Evolutionary conservation across 2,888 invertebrate species (phyloP), one percentile per base, ranked within the genome.

Genomic region (Dastarcus helophoroides): DNA sequence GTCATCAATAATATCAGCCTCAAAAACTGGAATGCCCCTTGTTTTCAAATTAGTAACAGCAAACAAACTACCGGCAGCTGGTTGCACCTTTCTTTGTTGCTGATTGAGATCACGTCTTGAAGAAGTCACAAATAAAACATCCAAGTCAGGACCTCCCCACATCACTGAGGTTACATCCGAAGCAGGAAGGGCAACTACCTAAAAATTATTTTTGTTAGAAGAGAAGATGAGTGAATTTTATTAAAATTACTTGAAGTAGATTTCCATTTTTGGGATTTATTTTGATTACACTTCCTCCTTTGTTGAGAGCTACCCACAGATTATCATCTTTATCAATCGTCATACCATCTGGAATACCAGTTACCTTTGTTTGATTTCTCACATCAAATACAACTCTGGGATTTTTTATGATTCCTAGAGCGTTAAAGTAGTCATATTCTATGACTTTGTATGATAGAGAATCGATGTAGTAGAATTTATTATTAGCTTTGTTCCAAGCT

Each of bases 391-490:
- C 47, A 3, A 53, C 43, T 16, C 39, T 40, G 12, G 43, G 46
- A 33, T 53, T 53, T 3, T 46, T 46, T 16, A 78, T 69, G n/a
- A 43, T 51, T 9, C 72, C 76, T 9, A 58, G 63, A 2, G 60
- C 59, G 0, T 71, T 48, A 41, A 83, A 68, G 46, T 69, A 86
- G 50, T 84, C 76, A 47, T 77, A 85, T 5, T 72, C 76, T 31
- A 69, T 74, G 2, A 86, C 65, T 42, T 73, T 69, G 16, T 64
- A 56, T 0, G 78, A 76, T 0, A 72, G 67, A 1, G 81, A 73
- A 58, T 88, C 86, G 17, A 83, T 81, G 56, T 79, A 86, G 58
- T 78, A 86, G 67, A 86, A 73, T 44, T 68, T 72, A 37, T 71
- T 67, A 47, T 74, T 73, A 46, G 79, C 76, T 1, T 62, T 51